A percentile compares a stretch with the other conserved stretches of the same genome.
Evolutionary conservation across 2,113 vertebrate genomes (phyloP).

Genomic region (Numida meleagris): DNA sequence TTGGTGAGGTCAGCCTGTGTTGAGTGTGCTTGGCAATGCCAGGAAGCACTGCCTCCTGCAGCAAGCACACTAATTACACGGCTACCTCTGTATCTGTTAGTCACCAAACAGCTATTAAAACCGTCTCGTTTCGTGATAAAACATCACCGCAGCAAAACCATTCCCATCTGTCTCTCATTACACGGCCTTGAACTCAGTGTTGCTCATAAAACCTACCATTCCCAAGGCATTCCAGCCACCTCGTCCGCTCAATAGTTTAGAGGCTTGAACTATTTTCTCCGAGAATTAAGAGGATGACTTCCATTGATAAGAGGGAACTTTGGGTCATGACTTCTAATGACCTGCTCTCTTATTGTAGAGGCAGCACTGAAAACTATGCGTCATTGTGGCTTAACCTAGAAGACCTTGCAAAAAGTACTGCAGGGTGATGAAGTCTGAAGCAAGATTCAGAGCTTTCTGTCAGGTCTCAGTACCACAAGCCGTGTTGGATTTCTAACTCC

Average conservation of each 20-base stretch:
- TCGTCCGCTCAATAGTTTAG: background rate
- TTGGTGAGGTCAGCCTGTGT: background rate
- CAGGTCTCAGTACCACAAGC: background rate
- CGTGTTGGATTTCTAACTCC: background rate
- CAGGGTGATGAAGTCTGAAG: background rate
- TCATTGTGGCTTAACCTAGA: background rate
- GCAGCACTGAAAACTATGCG: background rate
- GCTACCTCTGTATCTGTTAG: background rate
- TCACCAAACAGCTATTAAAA: background rate
- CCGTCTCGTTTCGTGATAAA: background rate
- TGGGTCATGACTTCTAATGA: background rate
- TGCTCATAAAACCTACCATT: background rate
- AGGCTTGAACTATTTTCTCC: background rate
- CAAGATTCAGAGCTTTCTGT: background rate
- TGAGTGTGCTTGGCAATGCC: background rate
- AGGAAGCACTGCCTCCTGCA: background rate
- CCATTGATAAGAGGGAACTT: background rate
- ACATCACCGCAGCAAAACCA: background rate
- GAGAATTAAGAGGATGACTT: background rate
- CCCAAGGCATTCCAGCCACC: background rate
- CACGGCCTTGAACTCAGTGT: background rate
- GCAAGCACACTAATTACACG: background rate
- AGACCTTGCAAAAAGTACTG: background rate
- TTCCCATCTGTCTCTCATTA: background rate
- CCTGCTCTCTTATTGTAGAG: background rate